Evolutionary conservation across 2,888 invertebrate species (phyloP).

Genomic region (Sinentomon sp.): DNA sequence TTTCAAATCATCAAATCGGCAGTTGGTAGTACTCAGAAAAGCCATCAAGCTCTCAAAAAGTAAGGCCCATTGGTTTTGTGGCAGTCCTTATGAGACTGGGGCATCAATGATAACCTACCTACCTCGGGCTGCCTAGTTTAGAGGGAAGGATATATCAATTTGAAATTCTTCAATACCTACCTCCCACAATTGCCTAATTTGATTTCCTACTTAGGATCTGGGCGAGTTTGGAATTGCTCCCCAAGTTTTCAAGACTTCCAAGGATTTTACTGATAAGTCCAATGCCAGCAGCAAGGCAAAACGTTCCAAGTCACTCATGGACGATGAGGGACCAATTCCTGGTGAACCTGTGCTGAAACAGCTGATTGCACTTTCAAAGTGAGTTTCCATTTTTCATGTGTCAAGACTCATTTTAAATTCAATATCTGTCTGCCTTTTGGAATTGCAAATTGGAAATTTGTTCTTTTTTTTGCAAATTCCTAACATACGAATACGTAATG

Average conservation of each 20-base stretch:
- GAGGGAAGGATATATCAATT: not conserved
- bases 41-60: too few relatives aligned
- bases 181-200: too few relatives aligned
- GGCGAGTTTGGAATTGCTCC: conserved; percentile 89
- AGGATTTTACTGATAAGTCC: conserved; percentile 32
- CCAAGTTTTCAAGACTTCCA: conserved; percentile 45
- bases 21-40: too few relatives aligned
- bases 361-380: conserved; percentile 34
- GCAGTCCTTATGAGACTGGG: too few relatives aligned
- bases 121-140: not conserved
- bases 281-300: conserved; percentile 14
- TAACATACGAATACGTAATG: too few relatives aligned
- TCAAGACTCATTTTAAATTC: too few relatives aligned
- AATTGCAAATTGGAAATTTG: too few relatives aligned
- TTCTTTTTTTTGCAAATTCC: too few relatives aligned
- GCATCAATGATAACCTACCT: not conserved
- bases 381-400: too few relatives aligned
- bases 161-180: not conserved
- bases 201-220: too few relatives aligned
- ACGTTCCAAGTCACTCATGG: conserved; percentile 18
- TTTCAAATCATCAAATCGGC: too few relatives aligned
- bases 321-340: conserved; percentile 25
- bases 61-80: too few relatives aligned
- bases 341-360: conserved; percentile 42
- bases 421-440: conserved; percentile 4